Conservation (phyloP, 2,888 invertebrate species). For the Onchidella celtica region DNA sequence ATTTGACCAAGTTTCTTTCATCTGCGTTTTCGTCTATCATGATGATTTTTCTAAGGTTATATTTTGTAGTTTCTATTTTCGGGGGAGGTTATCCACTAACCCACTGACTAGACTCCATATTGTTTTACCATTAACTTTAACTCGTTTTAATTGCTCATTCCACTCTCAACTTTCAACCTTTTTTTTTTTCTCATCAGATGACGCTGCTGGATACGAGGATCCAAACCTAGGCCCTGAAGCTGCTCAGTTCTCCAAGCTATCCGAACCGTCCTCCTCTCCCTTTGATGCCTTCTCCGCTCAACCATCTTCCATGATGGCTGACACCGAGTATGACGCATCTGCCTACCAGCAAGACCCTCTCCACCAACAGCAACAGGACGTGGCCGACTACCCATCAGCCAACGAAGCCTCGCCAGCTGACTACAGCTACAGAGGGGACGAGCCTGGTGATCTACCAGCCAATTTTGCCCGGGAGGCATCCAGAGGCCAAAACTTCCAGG, state of each 20-base stretch:
- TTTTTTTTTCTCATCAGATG: constrained; percentile 7
- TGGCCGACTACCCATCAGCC: not conserved
- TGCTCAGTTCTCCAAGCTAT: not conserved
- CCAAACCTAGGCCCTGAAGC: not conserved
- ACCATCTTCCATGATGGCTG: constrained; percentile 20
- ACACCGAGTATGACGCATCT: not conserved
- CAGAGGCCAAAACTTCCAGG: not conserved
- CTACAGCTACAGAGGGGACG: not conserved
- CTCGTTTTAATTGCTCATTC: too few species aligned
- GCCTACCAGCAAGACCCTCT: not conserved
- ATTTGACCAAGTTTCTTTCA: too few species aligned
- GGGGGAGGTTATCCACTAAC: too few species aligned
- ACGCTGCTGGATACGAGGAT: not conserved
- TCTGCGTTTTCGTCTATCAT: too few species aligned
- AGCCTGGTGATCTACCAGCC: constrained; percentile 19
- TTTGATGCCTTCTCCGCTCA: not conserved
- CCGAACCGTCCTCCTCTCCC: not conserved
- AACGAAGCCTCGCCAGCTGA: not conserved
- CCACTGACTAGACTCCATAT: too few species aligned
- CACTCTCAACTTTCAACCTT: not conserved
- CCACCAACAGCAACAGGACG: not conserved
- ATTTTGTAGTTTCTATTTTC: too few species aligned
- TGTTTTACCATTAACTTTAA: too few species aligned
- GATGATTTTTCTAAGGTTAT: not conserved
- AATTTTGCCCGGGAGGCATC: constrained; percentile 36